Base-by-base conservation (phyloP, 37 sponge, comb jelly and placozoan species). In the Mnemiopsis leidyi region DNA sequence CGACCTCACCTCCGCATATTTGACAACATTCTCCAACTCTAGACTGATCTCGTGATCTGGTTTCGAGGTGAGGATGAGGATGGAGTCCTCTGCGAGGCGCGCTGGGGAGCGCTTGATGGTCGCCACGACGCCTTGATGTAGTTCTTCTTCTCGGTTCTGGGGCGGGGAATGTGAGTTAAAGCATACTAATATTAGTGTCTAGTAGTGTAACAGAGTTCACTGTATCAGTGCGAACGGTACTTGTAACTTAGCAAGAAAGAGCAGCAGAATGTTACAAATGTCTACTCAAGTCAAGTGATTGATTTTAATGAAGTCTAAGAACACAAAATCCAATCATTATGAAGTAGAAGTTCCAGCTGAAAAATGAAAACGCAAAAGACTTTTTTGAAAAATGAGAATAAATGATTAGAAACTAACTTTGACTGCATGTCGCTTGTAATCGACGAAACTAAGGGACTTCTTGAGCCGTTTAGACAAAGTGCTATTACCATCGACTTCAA, bases 11-110 rank as follows among this genome's bases (percentile, higher is more conserved):
- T 85, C 90, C 39, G 90, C 90, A 29, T 39, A 39, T 26, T 85
- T 85, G 61, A 85, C 90, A 3, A 85, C 90, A 26, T 85, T 85
- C 48, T 85, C 90, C 90, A 85, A 23, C 61, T 85, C 90, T 0
- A 85, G 3, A 18, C 40, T 28, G 26, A 85, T 85, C 25, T 85
- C 90, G 39, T 85, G 90, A 33, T 85, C 90, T 28, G 90, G 23
- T 25, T 85, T 85, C 0, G 61, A 28, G 90, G 38, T 39, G 61
- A 85, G 90, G 26, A 85, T 40, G 24, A 25, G 90, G 90, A 85
- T 37, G 36, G 38, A 36, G 24, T 85, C 90, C 48, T 85, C 90
- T 13, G 90, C 90, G 25, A 85, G 90, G 0, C 29, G 38, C 25
- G 33, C 35, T 0, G 90, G 90, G 32, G 90, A 38, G 40, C 90